These are phyloP conservation scores for Zhuqinia jingwanae DNA, from an alignment of 2,888 invertebrate genomes.

Conservation along the genomic window DNA sequence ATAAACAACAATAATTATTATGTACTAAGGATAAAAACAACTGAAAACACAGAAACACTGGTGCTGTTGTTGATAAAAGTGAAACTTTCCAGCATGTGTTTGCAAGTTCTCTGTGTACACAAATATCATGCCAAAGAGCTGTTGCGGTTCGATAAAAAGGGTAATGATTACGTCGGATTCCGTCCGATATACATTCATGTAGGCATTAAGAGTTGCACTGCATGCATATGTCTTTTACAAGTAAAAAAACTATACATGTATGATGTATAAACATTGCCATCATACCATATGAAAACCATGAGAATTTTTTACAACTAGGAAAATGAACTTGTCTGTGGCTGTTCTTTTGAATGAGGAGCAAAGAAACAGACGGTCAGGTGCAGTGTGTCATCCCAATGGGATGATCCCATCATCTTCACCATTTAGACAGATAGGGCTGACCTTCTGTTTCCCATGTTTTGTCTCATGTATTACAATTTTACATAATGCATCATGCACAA, in stretches of 20 bases:
- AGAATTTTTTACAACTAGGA: no score
- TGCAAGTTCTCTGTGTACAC: neutral
- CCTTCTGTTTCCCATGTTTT: no score
- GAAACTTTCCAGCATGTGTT: slow-evolving; percentile 1
- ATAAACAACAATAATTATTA: neutral
- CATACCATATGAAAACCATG: no score
- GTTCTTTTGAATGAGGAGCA: no score
- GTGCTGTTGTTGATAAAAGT: neutral
- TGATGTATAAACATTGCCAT: slow-evolving; percentile 1
- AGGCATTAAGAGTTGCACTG: neutral
- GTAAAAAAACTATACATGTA: neutral
- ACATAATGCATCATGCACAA: no score
- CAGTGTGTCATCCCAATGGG: no score
- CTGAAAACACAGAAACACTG: slow-evolving; percentile 15
- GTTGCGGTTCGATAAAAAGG: slow-evolving; percentile 42
- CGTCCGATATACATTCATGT: slow-evolving; percentile 10
- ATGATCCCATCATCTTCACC: no score
- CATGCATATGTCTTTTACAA: neutral
- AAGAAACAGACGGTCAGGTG: no score
- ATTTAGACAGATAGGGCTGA: no score
- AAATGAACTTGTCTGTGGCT: no score
- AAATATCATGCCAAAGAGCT: slow-evolving; percentile 13
- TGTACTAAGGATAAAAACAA: neutral
- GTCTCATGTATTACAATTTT: no score
- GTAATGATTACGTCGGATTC: slow-evolving; percentile 20